These are phyloP conservation scores for Ramphastos sulfuratus DNA, from an alignment of 2,113 vertebrate species.

Conservation along the genomic window DNA sequence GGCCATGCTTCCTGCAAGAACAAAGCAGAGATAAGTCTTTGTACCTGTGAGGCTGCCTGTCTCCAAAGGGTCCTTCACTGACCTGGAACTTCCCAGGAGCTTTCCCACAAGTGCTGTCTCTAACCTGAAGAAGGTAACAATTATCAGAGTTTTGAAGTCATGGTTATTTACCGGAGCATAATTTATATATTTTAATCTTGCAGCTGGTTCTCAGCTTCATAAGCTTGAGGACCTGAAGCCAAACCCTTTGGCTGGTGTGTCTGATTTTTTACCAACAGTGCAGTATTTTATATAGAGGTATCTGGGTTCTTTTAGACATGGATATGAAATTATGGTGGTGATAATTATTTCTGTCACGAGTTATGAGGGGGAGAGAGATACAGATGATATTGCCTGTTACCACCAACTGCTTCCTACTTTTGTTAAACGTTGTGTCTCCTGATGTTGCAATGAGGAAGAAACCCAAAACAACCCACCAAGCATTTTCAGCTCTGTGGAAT, in stretches of 20 bases:
- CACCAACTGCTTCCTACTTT: background rate
- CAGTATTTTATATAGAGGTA: background rate
- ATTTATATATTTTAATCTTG: background rate
- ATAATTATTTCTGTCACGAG: background rate
- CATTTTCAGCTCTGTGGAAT: background rate
- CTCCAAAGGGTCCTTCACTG: background rate
- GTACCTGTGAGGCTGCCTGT: background rate
- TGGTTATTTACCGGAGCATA: background rate
- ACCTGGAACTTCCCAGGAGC: background rate
- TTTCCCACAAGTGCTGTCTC: background rate
- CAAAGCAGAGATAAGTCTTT: background rate
- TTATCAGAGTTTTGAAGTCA: background rate
- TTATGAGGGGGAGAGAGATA: background rate
- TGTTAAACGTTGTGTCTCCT: background rate
- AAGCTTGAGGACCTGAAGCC: background rate
- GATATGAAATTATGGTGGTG: background rate
- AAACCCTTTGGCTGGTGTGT: background rate
- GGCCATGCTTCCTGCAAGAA: background rate
- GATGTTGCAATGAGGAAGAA: background rate
- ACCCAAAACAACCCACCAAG: background rate
- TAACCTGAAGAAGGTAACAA: background rate
- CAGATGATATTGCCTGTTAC: background rate
- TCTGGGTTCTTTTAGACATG: background rate
- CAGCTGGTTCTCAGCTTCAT: background rate
- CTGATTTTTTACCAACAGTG: background rate